These are phyloP conservation scores for Eptesicus fuscus DNA, from an alignment of 2,113 vertebrate genomes.

Conservation along the genomic window DNA sequence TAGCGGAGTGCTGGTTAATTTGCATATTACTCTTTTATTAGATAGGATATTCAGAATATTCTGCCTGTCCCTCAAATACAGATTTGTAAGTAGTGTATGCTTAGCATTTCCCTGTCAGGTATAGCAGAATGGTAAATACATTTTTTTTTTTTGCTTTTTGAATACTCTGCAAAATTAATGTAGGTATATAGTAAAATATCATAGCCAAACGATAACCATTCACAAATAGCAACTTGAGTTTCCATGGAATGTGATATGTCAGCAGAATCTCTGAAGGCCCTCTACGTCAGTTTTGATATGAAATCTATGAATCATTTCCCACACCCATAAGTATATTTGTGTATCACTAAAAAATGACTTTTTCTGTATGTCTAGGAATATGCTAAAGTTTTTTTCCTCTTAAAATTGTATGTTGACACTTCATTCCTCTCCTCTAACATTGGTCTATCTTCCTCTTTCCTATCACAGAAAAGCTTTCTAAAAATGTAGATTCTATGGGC, in stretches of 20 bases:
- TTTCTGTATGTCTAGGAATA: neutral
- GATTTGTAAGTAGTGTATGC: neutral
- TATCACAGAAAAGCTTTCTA: neutral
- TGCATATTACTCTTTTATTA: no score
- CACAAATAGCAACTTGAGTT: neutral
- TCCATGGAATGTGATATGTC: neutral
- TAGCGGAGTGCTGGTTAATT: no score
- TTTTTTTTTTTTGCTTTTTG: constrained; percentile 9
- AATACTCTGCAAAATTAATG: neutral
- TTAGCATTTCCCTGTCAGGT: neutral
- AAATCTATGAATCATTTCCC: neutral
- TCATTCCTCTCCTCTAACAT: neutral
- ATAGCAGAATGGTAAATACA: neutral
- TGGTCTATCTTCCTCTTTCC: neutral
- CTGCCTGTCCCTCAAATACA: neutral
- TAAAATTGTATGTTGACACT: neutral
- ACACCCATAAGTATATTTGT: neutral
- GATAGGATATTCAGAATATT: neutral
- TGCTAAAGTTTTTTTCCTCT: neutral
- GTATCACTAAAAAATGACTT: neutral
- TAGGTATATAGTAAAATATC: neutral
- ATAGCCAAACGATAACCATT: neutral
- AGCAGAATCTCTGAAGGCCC: neutral
- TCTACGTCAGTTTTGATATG: neutral
- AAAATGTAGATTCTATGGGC: neutral